Base-by-base conservation (phyloP, 2,113 vertebrate species). In the Salvelinus alpinus region DNA sequence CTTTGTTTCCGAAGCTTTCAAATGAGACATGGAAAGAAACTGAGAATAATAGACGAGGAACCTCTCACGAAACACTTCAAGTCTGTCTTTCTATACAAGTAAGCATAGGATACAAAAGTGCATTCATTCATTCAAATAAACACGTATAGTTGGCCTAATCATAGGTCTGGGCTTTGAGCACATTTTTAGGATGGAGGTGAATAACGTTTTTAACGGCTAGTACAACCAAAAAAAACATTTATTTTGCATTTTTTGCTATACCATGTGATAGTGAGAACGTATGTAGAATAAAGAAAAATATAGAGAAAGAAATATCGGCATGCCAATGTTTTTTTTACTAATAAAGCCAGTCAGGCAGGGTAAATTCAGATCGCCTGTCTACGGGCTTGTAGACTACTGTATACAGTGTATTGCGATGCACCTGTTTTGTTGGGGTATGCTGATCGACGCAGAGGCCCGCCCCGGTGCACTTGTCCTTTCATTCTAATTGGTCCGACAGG, bases 341-440 rank as follows among this genome's bases (percentile, higher is more conserved):
- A 44, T 44, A 44, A 44, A 44, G 38, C 8, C 8, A 44, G 38
- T 8, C 38, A 8, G 6, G 34, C 38, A 38, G 8, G 8, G 38
- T 9, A 44, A 9, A 44, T 11, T 44, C 38, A 44, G 38, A 44
- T 44, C 38, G 38, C 38, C 38, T 44, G 38, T 54, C 64, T 66
- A 18, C 64, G 25, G 2, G 64, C 27, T 66, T 66, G 20, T 13
- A 20, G 27, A 29, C 27, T 12, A 25, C n/a, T 14, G 3, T 7
- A 51, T 29, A 66, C 64, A 2, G 25, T 29, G 12, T 48, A 79
- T 84, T 14, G 5, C 24, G 57, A 82, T 82, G 80, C 88, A 89
- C 84, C 88, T 89, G 88, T 88, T 89, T 78, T 77, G 82, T 75
- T 76, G 81, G 67, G 82, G 84, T 78, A 89, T 87, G 84, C 72